phyloP scores from a whole-genome alignment of 2,888 invertebrate species.

The Nysson spinosus region DNA sequence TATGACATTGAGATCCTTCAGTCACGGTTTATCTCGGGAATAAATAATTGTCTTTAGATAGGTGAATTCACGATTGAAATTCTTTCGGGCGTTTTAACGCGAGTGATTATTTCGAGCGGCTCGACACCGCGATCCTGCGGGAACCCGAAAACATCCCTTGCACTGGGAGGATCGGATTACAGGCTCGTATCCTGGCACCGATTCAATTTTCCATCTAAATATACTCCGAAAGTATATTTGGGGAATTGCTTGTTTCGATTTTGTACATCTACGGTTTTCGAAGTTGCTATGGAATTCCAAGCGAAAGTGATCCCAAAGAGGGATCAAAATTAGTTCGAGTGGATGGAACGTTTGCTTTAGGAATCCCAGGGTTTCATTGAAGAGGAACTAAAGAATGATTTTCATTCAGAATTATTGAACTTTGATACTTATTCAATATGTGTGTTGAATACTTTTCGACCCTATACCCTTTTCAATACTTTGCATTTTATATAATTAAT shows the following conservation, averaged over 20 bases:
- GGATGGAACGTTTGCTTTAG: background rate
- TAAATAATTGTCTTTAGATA: background rate
- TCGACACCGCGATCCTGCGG: constrained; percentile 32
- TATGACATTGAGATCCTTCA: too few species aligned
- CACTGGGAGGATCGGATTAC: constrained; percentile 62
- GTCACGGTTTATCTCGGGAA: too few species aligned
- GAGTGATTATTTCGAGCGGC: constrained; percentile 37
- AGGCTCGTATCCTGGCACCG: constrained; percentile 61
- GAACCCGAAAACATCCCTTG: constrained; percentile 45
- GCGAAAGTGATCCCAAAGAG: background rate
- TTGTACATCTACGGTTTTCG: constrained; percentile 14
- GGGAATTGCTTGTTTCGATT: constrained; percentile 51
- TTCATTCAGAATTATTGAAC: too few species aligned
- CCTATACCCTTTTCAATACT: too few species aligned
- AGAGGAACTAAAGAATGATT: too few species aligned
- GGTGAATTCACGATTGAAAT: constrained; percentile 26
- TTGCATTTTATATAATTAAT: too few species aligned
- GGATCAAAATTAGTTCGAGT: background rate
- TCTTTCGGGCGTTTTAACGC: constrained; percentile 21
- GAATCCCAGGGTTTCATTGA: background rate
- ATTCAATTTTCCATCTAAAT: constrained; percentile 63
- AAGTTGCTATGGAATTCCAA: constrained; percentile 15
- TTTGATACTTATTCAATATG: too few species aligned
- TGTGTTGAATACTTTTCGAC: too few species aligned
- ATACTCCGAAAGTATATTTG: constrained; percentile 52